Evolutionary conservation across 2,888 invertebrate species (phyloP), one percentile per base, ranked within the genome.

Genomic region (Tetheella fluctuosa): DNA sequence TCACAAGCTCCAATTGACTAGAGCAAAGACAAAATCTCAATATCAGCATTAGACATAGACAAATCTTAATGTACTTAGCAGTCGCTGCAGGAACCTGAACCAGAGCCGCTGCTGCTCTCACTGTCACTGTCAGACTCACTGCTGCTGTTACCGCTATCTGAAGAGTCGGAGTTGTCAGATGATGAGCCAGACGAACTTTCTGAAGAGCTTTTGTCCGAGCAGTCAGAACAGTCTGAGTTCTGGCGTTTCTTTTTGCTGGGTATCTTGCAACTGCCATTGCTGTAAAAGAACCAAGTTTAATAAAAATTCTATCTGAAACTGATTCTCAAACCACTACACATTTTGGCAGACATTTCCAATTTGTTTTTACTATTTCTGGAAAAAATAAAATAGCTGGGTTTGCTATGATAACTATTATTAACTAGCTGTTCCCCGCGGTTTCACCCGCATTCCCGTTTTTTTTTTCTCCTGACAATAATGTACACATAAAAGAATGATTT

Each of bases 211-310:
- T 83, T 82, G 37, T 79, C 83, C 0, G 89, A 88, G 61, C 84
- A 80, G 62, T 88, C 85, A 0, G 78, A 81, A 62, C 88, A 83
- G 56, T 87, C 85, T 0, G 83, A 80, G 15, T 73, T 71, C 1
- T 69, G 67, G 42, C 85, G 84, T 74, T 88, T 90, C 81, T 91
- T 91, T 80, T 91, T 91, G 63, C 77, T 84, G 1, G 90, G 86
- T 61, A 89, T 75, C 74, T 89, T 87, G 81, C 89, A 90, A 65
- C 80, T 81, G 7, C 88, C 88, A 65, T 84, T 84, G 76, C 91
- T 91, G 73, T 23, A 70, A 73, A 48, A 30, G 30, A 1, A 34
- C 1, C 34, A 4, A 34, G 34, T 2, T 34, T 34, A 12, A 25
- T 25, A 25, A 25, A 4, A 25, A 25, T 25, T n/a, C n/a, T n/a